Evolutionary conservation across 1,140 invertebrate genomes (phyloP), one percentile per base, ranked within the genome.

Genomic region (Lasioglossum baleicum): DNA sequence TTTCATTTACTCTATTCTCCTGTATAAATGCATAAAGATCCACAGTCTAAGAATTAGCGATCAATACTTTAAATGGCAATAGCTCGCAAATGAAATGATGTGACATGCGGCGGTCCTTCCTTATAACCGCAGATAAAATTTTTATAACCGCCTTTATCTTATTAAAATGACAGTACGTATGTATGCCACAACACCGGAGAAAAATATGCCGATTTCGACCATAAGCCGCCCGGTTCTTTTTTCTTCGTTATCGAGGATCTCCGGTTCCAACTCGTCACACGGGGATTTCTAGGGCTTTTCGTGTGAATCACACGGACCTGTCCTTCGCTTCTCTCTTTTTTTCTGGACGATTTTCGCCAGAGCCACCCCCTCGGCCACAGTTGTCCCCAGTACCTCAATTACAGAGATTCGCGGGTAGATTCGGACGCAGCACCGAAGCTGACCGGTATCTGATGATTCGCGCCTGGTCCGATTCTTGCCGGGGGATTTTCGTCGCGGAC

Each of bases 371-470:
- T 56, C 20, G 40, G 22, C 15, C 22, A 17, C 15, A 6, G 35
- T 64, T 22, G n/a, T 51, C 58, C 35, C 26, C 26, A 5, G 11
- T 26, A 72, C 65, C 68, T 66, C 76, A 60, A 82, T 82, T 71
- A 71, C 80, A 76, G 48, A 80, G 81, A 80, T 82, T 31, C 81
- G 64, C 69, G 64, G 42, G 10, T 31, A 56, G 75, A 71, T 81
- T 70, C 44, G 35, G 10, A 5, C 6, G 22, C 64, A 7, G 13
- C 15, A 17, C 40, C 35, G 7, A 53, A 63, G 58, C 66, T 61
- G n/a, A 31, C 69, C 63, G 65, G 31, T 81, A 76, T 78, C 71
- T 51, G 63, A 74, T 61, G 48, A 72, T 56, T 72, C 69, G n/a
- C 70, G 35, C 42, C 60, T 40, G 35, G 5, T 10, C 31, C 44